Base-by-base conservation (phyloP, 2,888 invertebrate genomes). In the Frankliniella intonsa region DNA sequence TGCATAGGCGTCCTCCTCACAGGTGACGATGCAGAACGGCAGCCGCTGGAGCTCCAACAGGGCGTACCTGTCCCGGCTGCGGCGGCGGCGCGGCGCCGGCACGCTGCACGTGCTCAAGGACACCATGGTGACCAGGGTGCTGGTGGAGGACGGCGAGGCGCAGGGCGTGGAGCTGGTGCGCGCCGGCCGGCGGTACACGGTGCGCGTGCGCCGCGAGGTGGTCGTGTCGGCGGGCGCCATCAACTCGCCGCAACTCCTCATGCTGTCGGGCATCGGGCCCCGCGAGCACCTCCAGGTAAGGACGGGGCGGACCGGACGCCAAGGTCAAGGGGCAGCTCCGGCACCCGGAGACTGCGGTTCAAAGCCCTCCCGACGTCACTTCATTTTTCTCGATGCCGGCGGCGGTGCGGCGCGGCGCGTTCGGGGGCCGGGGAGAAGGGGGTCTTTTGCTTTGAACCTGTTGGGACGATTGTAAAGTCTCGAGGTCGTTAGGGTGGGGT, bases 221-320 rank as follows among this genome's bases (percentile, higher is more conserved):
- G 94, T 98, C 81, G 87, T 98, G 69, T 93, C 96, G 17, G 97
- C 96, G 0, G 98, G 98, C 0, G 92, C 97, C 0, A 95, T 98
- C 50, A 97, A 97, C 87, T 94, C 94, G 17, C 96, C 98, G 0
- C 97, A 98, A 87, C 89, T 98, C 81, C 89, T 98, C 83, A 96
- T 97, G 96, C 88, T 98, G 0, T 97, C 97, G 0, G 97, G 97
- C 0, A 90, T 96, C 82, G 94, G 94, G 0, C 94, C 95, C 0
- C 89, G 90, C 82, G 88, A 92, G 19, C 95, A 96, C 85, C 89
- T 96, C 14, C 88, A 89, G 83, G 90, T 92, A 80, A 17, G 55
- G 55, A 89, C 93, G 0, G 93, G n/a, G n/a, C n/a, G n/a, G 38
- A 38, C 38, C 38, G 38, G 38, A 5, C 38, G 38, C 38, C 38